Evolutionary conservation across 2,797 vertebrate genomes (phyloP), one percentile per base, ranked within the genome.

Genomic region (Rousettus madagascariensis): DNA sequence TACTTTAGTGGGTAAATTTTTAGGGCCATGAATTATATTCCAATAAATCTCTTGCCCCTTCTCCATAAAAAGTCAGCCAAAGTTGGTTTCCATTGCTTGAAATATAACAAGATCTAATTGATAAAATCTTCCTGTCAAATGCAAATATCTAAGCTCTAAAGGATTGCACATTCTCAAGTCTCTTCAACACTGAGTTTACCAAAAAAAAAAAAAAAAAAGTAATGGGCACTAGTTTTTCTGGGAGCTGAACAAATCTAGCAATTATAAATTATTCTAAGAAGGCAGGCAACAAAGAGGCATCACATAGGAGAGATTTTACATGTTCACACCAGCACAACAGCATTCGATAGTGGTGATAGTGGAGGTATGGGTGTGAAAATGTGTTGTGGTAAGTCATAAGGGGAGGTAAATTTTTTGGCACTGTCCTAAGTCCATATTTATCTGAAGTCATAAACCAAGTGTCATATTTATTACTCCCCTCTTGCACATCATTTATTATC

Each of bases 361-460:
- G 9, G 41, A 91, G n/a, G 26, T 3, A 59, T 2, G 69, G 15
- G 2, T 68, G 19, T 20, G 11, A 38, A 72, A 19, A n/a, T n/a
- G 24, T 13, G 20, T 15, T 49, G 12, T 28, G 51, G 8, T 66
- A 65, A 13, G 53, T 49, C 49, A 33, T 41, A 57, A 75, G 7
- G 19, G 6, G 13, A 63, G 8, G 10, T 28, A 69, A 7, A 4
- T 2, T 43, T 78, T 69, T 65, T 65, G 19, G 75, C 30, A 36
- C 20, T 33, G 38, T 79, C 11, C 26, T 41, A 68, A 89, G 71
- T 83, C 19, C 41, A 69, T 91, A 46, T 80, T 88, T 71, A 80
- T 59, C 28, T 38, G 2, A 91, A 88, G 10, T 79, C 3, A 49
- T 66, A 46, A 46, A 26, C 13, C 5, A 24, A 72, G 24, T 49